Evolutionary conservation across 2,113 vertebrate genomes (phyloP), one percentile per base, ranked within the genome.

Genomic region (Lonchura striata): DNA sequence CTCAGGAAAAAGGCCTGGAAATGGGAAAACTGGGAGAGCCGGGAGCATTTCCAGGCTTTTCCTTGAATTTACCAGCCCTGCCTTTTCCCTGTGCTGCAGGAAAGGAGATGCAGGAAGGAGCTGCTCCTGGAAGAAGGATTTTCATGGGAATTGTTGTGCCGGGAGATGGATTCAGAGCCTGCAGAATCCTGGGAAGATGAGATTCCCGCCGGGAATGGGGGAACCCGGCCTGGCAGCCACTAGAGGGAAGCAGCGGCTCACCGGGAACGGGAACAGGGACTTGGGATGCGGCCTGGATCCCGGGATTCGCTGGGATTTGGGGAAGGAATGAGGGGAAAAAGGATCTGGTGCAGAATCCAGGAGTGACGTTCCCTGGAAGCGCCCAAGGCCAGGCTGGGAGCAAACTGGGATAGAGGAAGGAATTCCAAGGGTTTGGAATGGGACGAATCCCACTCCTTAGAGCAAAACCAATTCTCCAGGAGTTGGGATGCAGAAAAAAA

Each of bases 191-290:
- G 74, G 56, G 59, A 56, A 39, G 21, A 24, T 0, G 22, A 1
- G n/a, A 70, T 65, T 54, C 54, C 76, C 15, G 5, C 16, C 28
- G 50, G 56, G 25, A 86, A 76, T 1, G 31, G 76, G 86, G 44
- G 31, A 77, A 35, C n/a, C 57, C 31, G 3, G 63, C 12, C 69
- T 39, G 3, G 69, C 69, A 65, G 91, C 94, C 94, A 6, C 95
- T 97, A 95, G 95, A 91, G 87, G 93, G 96, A 91, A 81, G 95
- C 87, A 91, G 68, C n/a, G 2, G 2, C 76, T 44, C 82, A 61
- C 4, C 10, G 28, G 86, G 77, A 81, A 50, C 35, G 13, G 27
- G n/a, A 64, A n/a, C 4, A 22, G 17, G 47, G 41, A 41, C 5
- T 8, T 5, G 76, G 66, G 50, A 88, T 42, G 4, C 1, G 42